Evolutionary conservation across 1,140 invertebrate genomes (phyloP), one percentile per base, ranked within the genome.

Genomic region (Drosophila pandora): DNA sequence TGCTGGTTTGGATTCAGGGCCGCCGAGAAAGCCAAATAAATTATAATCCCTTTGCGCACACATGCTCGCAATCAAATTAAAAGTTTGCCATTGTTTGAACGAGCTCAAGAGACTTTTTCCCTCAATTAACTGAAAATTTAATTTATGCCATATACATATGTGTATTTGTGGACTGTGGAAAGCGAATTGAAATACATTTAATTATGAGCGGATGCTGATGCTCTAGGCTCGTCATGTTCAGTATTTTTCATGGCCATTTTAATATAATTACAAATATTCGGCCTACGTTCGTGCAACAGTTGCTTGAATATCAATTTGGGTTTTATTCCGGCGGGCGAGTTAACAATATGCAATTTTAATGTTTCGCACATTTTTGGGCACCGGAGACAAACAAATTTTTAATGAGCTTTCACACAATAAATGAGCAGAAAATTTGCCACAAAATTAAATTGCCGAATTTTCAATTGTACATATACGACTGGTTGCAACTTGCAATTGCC

Each of bases 401-500:
- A 84, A 87, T 84, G 77, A 84, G 74, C 82, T 85, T 56, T 71
- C 56, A 64, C 48, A 72, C 59, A 70, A 59, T 58, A 67, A 76
- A 68, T 73, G 48, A 47, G 60, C 56, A 32, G 37, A 74, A 60
- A 76, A 76, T 76, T 59, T 76, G n/a, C 49, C 49, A 50, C 32
- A 48, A 67, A 79, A 76, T 57, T 67, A 71, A 79, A 83, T 70
- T 67, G 43, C 59, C 37, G 23, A 57, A 69, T 53, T 69, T 57
- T 17, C 23, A 47, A 34, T 53, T 53, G 30, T 37, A 3, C 41
- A 17, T 17, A 28, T 28, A 28, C 25, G 13, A n/a, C 41, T 9
- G 12, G 32, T 8, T 1, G 7, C 25, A 6, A 28, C 5, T 32
- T 7, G 39, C 28, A 21, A 17, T 68, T 68, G 63, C 12, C 37